Evolutionary conservation across 2,888 invertebrate genomes (phyloP).

Genomic region (Erebia ligea): DNA sequence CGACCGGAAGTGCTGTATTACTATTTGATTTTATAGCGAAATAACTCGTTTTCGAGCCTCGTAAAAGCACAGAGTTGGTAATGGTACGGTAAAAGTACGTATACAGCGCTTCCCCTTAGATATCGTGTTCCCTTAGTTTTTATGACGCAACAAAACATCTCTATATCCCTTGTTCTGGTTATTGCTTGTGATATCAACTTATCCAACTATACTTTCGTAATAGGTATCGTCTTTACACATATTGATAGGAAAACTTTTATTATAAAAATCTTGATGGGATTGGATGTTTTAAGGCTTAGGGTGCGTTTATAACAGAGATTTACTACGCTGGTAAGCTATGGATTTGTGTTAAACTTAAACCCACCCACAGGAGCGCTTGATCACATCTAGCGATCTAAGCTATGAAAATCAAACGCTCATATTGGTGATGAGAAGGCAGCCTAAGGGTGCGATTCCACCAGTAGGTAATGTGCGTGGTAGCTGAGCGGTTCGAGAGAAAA

Average conservation of each 20-base stretch:
- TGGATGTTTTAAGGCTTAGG: background rate
- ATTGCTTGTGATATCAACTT: slow-evolving; percentile 7
- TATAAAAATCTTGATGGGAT: background rate
- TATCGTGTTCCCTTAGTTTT: slow-evolving; percentile 8
- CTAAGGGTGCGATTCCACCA: too few relatives aligned
- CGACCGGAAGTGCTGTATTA: background rate
- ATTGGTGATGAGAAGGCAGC: too few relatives aligned
- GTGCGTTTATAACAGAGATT: too few relatives aligned
- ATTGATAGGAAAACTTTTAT: background rate
- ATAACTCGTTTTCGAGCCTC: background rate
- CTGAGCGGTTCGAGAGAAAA: too few relatives aligned
- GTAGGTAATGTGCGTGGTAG: too few relatives aligned
- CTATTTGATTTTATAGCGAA: slow-evolving; percentile 1
- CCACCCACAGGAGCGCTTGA: too few relatives aligned
- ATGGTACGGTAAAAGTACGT: too few relatives aligned
- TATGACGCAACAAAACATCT: slow-evolving; percentile 10
- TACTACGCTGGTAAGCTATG: too few relatives aligned
- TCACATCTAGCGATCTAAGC: too few relatives aligned
- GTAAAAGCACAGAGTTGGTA: slow-evolving; percentile 13
- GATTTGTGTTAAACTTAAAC: too few relatives aligned
- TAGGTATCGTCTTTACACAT: background rate
- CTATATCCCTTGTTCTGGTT: slow-evolving; percentile 11
- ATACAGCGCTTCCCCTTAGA: slow-evolving; percentile 5
- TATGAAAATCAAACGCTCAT: too few relatives aligned
- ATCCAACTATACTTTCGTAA: background rate